Evolutionary conservation across 2,797 vertebrate species (phyloP), one percentile per base, ranked within the genome.

Genomic region (Sebastes iracundus): DNA sequence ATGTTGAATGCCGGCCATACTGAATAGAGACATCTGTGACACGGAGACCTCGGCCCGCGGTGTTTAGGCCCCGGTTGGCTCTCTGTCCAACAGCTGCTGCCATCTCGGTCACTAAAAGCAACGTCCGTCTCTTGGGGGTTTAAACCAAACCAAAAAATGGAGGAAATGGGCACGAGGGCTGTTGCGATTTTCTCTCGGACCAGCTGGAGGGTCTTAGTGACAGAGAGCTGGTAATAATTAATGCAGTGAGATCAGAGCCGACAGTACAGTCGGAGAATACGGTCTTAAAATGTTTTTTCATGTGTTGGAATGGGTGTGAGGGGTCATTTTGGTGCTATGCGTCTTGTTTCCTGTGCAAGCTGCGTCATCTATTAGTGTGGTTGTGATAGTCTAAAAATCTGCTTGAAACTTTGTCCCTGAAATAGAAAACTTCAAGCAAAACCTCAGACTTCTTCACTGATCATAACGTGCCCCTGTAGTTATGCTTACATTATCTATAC

Each of bases 1-100:
- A 95, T 96, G 95, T 88, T 93, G 83, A 82, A 89, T 30, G 92
- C 72, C 67, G 25, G 80, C 85, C 90, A 80, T 25, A 77, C 86
- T 82, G 89, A 87, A 80, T 68, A 82, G 90, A 90, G 89, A 93
- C 93, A 94, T 94, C 92, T 93, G 93, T 92, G 93, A 91, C 94
- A 93, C 73, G 66, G 68, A 75, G 72, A 75, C 81, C 78, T 30
- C 4, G 80, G 80, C 77, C 84, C 68, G 74, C 75, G 58, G 53
- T 56, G 77, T 56, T 46, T 38, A 30, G 52, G 73, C 52, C 84
- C 58, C 66, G 56, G 84, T 32, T 87, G 81, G 90, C 88, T 88
- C 80, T 30, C 72, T 65, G 77, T 85, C 56, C 84, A 85, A 80
- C 87, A 91, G 87, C 90, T 92, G 84, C 82, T 90, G 93, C 89